phyloP scores from a whole-genome alignment of 2,888 invertebrate genomes.

The Drosophila tanythrix region DNA sequence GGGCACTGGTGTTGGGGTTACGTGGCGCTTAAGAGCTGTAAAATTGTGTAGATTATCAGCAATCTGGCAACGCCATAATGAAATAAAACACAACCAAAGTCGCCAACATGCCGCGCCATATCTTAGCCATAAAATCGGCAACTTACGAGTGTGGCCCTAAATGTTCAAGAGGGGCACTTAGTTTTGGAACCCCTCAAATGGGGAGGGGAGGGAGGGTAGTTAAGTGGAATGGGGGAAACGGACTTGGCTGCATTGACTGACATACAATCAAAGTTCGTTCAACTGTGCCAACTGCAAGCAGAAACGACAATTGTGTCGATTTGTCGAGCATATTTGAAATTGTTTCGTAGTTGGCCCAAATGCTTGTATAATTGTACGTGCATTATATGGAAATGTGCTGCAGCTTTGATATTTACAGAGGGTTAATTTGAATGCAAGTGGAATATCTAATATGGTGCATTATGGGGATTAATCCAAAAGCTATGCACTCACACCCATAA shows the following conservation, averaged over 20 bases:
- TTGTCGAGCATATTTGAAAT: conserved; percentile 39
- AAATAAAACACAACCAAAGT: conserved; percentile 14
- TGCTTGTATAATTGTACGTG: conserved; percentile 45
- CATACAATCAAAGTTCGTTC: conserved; percentile 72
- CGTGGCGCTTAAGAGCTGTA: conserved; percentile 46
- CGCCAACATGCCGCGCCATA: conserved; percentile 45
- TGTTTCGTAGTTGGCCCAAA: conserved; percentile 44
- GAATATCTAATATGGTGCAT: neutral
- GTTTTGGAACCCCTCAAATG: neutral
- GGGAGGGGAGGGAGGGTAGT: neutral
- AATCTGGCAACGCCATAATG: conserved; percentile 17
- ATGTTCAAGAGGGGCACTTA: neutral
- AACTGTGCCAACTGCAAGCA: conserved; percentile 45
- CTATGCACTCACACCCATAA: conserved; percentile 25
- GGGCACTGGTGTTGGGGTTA: neutral
- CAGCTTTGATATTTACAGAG: neutral
- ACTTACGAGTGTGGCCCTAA: conserved; percentile 60
- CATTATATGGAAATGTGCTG: conserved; percentile 39
- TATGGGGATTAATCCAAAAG: neutral
- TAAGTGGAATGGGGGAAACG: neutral
- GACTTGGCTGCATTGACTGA: conserved; percentile 30
- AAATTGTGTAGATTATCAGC: conserved; percentile 67
- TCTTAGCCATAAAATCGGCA: conserved; percentile 57
- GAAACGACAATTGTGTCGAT: conserved; percentile 30
- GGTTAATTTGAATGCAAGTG: conserved; percentile 3